phyloP scores from a whole-genome alignment of 2,888 invertebrate species.

The Orchesellides sinensis region DNA sequence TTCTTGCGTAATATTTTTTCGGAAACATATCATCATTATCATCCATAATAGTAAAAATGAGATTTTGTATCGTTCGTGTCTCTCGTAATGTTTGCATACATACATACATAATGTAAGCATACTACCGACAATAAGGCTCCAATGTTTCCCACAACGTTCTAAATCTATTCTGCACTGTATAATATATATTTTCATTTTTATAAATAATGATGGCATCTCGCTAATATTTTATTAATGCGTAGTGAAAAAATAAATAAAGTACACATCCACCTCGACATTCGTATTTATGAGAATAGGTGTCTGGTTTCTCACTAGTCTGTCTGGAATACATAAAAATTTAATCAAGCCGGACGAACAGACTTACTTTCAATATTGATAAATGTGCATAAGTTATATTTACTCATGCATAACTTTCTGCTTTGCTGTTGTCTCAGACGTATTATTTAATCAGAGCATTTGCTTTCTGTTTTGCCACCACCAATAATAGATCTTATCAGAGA shows the following conservation, averaged over 20 bases:
- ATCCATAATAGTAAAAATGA: too few species aligned
- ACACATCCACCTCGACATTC: not conserved
- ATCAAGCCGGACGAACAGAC: not conserved
- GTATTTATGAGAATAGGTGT: not conserved
- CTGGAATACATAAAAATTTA: not conserved
- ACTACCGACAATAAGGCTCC: too few species aligned
- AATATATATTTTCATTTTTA: too few species aligned
- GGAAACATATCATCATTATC: too few species aligned
- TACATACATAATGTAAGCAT: too few species aligned
- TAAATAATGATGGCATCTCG: not conserved
- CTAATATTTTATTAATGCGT: not conserved
- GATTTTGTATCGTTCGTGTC: too few species aligned
- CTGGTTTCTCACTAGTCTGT: not conserved
- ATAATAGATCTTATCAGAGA: not conserved
- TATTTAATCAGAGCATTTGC: slow-evolving; percentile 15
- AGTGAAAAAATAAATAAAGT: not conserved
- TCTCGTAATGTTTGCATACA: too few species aligned
- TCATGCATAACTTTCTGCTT: not conserved
- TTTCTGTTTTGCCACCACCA: not conserved
- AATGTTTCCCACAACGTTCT: not conserved
- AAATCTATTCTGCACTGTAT: too few species aligned
- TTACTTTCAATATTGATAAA: not conserved
- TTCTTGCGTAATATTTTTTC: too few species aligned
- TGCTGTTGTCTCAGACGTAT: not conserved
- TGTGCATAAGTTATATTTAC: too few species aligned